These are phyloP conservation scores for Herpailurus yagouaroundi DNA, from an alignment of 2,113 vertebrate genomes.

Conservation along the genomic window DNA sequence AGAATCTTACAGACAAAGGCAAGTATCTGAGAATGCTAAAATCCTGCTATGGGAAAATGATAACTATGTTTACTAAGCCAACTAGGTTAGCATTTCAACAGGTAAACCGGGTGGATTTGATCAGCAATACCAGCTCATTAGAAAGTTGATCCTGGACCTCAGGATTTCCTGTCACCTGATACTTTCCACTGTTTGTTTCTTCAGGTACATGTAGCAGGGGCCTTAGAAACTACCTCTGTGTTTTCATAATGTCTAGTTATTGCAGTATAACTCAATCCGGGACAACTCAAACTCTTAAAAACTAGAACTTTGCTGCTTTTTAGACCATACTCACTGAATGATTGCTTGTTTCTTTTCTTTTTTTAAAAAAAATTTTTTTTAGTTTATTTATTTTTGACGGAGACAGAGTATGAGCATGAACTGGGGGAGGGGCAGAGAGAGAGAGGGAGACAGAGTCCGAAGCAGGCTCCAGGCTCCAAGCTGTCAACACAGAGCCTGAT, in stretches of 20 bases:
- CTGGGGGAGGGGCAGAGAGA: too few relatives aligned
- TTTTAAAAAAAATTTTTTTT: too few relatives aligned
- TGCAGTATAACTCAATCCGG: background rate
- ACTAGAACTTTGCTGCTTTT: background rate
- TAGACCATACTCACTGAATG: background rate
- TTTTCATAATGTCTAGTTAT: background rate
- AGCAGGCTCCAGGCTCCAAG: too few relatives aligned
- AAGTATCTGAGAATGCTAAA: background rate
- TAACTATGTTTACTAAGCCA: background rate
- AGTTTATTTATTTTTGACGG: too few relatives aligned
- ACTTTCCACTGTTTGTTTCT: background rate
- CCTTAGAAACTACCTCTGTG: background rate
- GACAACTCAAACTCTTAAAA: background rate
- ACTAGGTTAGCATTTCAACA: background rate
- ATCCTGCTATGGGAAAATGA: background rate
- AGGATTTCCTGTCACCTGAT: background rate
- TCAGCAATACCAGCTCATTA: background rate
- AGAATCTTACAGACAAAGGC: constrained; percentile 1
- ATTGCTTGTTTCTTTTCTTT: too few relatives aligned
- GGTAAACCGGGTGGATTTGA: background rate
- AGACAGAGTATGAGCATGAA: too few relatives aligned
- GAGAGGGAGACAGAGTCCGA: too few relatives aligned
- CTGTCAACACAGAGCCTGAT: too few relatives aligned
- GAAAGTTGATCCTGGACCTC: background rate
- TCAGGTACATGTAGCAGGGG: background rate